A percentile compares a stretch with the other conserved stretches of the same genome.
These are phyloP conservation scores for Sphenodon punctatus DNA, from an alignment of 2,797 vertebrate genomes.

Conservation along the genomic window DNA sequence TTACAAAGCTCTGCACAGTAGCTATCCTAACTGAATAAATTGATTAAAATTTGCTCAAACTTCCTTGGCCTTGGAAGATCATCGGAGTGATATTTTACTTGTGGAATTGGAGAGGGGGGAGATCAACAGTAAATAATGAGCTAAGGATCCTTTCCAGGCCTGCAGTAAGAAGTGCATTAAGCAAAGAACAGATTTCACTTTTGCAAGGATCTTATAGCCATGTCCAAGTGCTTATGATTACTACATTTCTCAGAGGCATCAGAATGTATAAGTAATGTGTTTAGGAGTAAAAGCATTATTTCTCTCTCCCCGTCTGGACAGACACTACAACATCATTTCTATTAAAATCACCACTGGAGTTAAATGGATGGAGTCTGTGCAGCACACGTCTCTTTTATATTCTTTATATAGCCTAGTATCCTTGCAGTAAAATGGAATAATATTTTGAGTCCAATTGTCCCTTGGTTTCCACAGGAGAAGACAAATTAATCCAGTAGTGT, in stretches of 20 bases:
- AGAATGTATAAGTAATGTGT: rapidly evolving
- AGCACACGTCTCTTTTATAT: rapidly evolving
- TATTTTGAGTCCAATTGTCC: rapidly evolving
- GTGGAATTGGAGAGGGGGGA: background rate
- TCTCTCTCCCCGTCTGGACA: background rate
- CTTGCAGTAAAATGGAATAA: too few species aligned
- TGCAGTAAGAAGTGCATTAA: background rate
- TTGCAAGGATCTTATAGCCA: background rate
- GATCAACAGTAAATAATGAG: background rate
- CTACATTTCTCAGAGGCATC: rapidly evolving
- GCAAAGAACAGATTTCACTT: background rate
- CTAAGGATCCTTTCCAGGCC: background rate
- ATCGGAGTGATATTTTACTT: background rate
- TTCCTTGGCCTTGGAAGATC: background rate
- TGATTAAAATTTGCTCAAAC: conserved; percentile 12
- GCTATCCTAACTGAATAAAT: background rate
- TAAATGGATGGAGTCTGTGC: background rate
- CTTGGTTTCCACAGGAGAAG: rapidly evolving
- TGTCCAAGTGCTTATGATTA: rapidly evolving
- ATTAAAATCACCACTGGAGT: rapidly evolving
- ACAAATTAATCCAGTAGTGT: rapidly evolving
- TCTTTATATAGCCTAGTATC: too few species aligned
- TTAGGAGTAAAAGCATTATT: background rate
- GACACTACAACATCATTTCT: background rate
- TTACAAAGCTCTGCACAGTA: background rate